phyloP scores from a whole-genome alignment of 1,140 invertebrate genomes.

The Lerema accius region DNA sequence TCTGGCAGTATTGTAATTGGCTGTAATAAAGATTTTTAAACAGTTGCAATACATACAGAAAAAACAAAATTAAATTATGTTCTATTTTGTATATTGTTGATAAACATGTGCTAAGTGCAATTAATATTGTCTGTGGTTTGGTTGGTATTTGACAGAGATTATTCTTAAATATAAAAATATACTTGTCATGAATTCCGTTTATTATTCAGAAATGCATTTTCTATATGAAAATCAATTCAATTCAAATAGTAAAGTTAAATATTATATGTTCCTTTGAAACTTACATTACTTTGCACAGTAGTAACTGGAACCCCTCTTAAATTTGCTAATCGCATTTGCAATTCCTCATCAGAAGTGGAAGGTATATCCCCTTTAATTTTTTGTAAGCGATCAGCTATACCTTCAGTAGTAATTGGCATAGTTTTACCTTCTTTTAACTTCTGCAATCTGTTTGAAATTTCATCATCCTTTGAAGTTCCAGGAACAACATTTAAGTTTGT shows the following conservation, averaged over 20 bases:
- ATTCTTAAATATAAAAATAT: no score
- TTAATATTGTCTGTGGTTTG: no score
- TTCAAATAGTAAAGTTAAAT: no score
- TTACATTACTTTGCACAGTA: conserved; percentile 54
- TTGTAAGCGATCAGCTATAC: conserved; percentile 84
- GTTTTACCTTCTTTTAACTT: conserved; percentile 56
- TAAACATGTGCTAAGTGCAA: no score
- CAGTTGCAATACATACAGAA: background rate
- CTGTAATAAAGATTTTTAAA: conserved; percentile 44
- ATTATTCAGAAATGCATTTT: no score
- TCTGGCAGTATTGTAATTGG: conserved; percentile 62
- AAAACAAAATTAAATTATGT: no score
- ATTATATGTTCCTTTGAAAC: no score
- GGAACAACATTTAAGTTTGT: background rate
- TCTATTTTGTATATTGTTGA: no score
- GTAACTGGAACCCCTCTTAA: conserved; percentile 79
- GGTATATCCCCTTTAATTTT: conserved; percentile 83
- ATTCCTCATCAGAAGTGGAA: conserved; percentile 78
- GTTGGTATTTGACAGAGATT: no score
- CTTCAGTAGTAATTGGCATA: conserved; percentile 55
- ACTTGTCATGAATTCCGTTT: no score
- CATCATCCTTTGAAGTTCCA: conserved; percentile 70
- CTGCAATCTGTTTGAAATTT: conserved; percentile 76
- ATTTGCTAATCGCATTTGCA: conserved; percentile 82
- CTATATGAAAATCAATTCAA: no score